Evolutionary conservation across 2,888 invertebrate genomes (phyloP).

Genomic region (Dryobotodes eremita): DNA sequence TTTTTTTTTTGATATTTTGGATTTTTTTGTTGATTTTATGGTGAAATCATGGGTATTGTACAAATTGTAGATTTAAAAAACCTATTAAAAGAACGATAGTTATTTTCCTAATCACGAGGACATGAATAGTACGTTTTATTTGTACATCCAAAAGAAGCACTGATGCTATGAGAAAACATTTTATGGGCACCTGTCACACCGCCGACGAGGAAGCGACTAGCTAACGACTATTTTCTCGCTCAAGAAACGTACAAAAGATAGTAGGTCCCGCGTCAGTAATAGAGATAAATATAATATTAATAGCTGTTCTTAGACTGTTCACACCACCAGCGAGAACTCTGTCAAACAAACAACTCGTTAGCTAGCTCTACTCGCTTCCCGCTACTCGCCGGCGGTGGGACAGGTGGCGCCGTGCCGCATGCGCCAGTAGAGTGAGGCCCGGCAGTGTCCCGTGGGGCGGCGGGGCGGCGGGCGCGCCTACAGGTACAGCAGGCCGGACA

Average conservation of each 20-base stretch:
- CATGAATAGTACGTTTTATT: slow-evolving; percentile 6
- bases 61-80: background rate
- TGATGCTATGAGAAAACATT: slow-evolving; percentile 5
- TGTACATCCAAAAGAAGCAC: slow-evolving; percentile 16
- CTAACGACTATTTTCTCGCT: background rate
- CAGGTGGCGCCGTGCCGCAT: no score
- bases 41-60: background rate
- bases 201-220: background rate
- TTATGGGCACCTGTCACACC: background rate
- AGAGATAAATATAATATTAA: background rate
- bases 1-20: background rate
- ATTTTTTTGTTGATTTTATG: background rate
- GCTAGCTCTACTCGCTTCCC: background rate
- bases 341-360: background rate
- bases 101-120: slow-evolving; percentile 6
- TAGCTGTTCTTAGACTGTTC: background rate
- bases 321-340: background rate
- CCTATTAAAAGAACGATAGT: background rate
- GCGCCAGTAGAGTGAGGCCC: background rate
- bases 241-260: background rate
- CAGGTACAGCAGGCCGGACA: slow-evolving; percentile 91
- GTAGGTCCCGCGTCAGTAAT: background rate
- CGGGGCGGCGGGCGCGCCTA: slow-evolving; percentile 60
- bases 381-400: background rate
- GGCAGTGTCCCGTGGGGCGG: no score